Evolutionary conservation across 2,797 vertebrate genomes (phyloP), one percentile per base, ranked within the genome.

Genomic region (Clarias platycephalus): DNA sequence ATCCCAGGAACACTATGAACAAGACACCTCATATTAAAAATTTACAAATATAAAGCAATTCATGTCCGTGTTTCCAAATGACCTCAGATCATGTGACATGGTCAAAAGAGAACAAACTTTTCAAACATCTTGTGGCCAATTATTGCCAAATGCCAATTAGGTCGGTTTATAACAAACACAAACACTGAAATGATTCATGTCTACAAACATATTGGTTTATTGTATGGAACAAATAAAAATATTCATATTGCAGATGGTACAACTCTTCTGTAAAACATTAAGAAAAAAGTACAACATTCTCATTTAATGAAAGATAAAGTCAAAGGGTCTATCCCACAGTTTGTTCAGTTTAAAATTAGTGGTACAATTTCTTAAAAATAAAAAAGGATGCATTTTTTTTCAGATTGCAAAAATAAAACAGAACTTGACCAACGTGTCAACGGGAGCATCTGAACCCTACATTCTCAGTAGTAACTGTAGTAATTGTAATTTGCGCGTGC

Each of bases 161-260:
- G 55, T 53, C 53, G 12, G 18, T 76, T 76, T 31, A 75, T 55
- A 75, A 76, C 18, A 34, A 28, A 31, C 37, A 49, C 78, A 80
- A 49, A 80, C 63, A 22, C 1, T 67, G 2, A 64, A 70, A 40
- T 6, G 7, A 37, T n/a, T 74, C 9, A 62, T 26, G 60, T 74
- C 7, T 37, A 49, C 31, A 72, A 49, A 55, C 22, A 80, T 16
- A 44, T 81, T 57, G 3, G 10, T 81, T 81, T 85, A 85, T 84
- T 84, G 62, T 9, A 44, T 24, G 4, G 28, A 58, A 79, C 63
- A 84, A 13, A 70, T 28, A 15, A 55, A 22, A 5, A 80, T 63
- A 79, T 79, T 13, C 58, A 63, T 10, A 26, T 62, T 1, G 20
- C 58, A 63, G 57, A 22, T 18, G 58, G 13, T 4, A n/a, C 34